phyloP scores from a whole-genome alignment of 2,888 invertebrate species.

The Lampropteryx suffumata region DNA sequence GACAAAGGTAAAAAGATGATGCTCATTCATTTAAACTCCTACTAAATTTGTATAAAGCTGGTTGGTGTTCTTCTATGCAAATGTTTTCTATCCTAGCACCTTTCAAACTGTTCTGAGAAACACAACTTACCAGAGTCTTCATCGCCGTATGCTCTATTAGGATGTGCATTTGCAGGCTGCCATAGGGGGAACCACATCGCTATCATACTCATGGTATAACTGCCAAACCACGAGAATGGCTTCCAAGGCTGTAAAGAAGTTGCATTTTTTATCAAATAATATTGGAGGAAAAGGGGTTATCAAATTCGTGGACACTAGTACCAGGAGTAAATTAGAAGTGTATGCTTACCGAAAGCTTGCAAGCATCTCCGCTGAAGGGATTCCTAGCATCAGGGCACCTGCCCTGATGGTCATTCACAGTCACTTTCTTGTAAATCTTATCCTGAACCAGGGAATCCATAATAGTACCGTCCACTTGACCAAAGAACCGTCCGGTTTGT shows the following conservation, averaged over 20 bases:
- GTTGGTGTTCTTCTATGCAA: too few relatives aligned
- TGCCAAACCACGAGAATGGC: slow-evolving; percentile 81
- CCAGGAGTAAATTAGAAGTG: neutral
- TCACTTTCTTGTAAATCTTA: slow-evolving; percentile 93
- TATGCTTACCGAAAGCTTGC: slow-evolving; percentile 59
- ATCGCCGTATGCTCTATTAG: slow-evolving; percentile 68
- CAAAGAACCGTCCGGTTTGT: slow-evolving; percentile 96
- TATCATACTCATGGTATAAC: slow-evolving; percentile 78
- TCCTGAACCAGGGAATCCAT: slow-evolving; percentile 97
- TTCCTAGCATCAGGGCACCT: slow-evolving; percentile 88
- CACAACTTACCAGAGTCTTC: slow-evolving; percentile 72
- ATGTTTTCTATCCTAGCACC: neutral
- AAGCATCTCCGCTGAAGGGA: slow-evolving; percentile 82
- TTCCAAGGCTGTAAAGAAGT: slow-evolving; percentile 71
- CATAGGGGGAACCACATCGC: slow-evolving; percentile 77
- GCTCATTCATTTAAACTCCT: too few relatives aligned
- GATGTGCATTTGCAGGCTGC: slow-evolving; percentile 60
- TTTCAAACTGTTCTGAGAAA: neutral
- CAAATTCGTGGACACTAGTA: neutral
- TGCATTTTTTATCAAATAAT: neutral
- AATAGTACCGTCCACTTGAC: slow-evolving; percentile 96
- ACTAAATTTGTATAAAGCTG: too few relatives aligned
- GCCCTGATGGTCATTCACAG: slow-evolving; percentile 95
- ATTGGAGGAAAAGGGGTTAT: neutral
- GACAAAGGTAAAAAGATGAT: too few relatives aligned